phyloP scores from a whole-genome alignment of 2,113 vertebrate genomes.

The Pelodiscus sinensis region DNA sequence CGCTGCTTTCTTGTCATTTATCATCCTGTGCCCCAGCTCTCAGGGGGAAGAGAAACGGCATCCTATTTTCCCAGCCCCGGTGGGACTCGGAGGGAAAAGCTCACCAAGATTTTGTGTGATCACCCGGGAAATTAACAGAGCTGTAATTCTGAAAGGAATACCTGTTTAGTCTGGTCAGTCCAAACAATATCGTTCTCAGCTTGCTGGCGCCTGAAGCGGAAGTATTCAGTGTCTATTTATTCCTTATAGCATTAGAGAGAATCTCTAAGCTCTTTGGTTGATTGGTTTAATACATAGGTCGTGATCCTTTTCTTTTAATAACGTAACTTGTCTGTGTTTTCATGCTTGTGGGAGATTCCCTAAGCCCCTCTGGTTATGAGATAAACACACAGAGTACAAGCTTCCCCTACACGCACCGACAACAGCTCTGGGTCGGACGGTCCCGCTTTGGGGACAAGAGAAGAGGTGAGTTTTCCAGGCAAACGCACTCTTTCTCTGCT shows the following conservation, averaged over 20 bases:
- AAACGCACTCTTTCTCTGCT: background rate
- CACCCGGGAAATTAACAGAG: background rate
- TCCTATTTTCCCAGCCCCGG: fast-evolving
- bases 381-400: background rate
- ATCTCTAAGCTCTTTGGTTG: background rate
- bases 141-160: background rate
- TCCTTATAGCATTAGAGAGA: background rate
- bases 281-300: fast-evolving
- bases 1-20: background rate
- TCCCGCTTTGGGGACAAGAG: background rate
- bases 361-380: background rate
- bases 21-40: fast-evolving
- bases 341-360: fast-evolving
- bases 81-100: background rate
- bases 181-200: background rate
- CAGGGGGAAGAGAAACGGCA: fast-evolving
- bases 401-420: no score
- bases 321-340: background rate
- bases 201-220: background rate
- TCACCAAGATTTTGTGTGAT: no score
- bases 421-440: fast-evolving
- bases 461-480: background rate
- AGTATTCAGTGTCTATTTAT: background rate
- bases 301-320: background rate
- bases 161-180: background rate